Conservation (phyloP, 2,888 invertebrate genomes). For the Diplazon laetatorius region DNA sequence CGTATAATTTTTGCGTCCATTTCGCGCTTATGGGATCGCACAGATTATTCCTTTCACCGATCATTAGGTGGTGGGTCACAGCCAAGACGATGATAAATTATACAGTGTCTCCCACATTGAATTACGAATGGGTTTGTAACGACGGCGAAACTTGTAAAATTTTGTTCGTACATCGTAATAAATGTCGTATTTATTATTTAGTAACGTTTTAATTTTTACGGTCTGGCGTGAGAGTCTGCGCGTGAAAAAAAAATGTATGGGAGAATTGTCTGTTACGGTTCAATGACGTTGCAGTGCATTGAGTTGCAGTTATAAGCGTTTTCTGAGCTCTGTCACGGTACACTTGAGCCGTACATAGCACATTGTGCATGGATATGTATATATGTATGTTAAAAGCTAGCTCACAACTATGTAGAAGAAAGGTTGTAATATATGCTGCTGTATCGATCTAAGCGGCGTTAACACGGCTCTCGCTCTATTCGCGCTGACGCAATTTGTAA, state of each 20-base stretch:
- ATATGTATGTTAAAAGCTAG: conserved; percentile 25
- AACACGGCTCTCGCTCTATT: conserved; percentile 50
- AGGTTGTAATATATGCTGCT: background rate
- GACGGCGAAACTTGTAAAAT: conserved; percentile 8
- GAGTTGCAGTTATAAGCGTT: conserved; percentile 19
- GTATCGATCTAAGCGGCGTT: conserved; percentile 3
- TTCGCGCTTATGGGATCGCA: conserved; percentile 42
- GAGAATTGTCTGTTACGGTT: conserved; percentile 36
- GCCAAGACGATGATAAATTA: conserved; percentile 55
- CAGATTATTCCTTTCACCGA: conserved; percentile 62
- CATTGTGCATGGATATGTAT: conserved; percentile 13
- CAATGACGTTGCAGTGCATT: conserved; percentile 12
- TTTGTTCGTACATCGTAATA: background rate
- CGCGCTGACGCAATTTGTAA: conserved; percentile 36
- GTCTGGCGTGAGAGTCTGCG: background rate
- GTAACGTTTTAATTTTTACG: background rate
- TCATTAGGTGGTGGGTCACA: conserved; percentile 45
- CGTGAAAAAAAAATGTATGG: background rate
- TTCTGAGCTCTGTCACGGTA: conserved; percentile 47
- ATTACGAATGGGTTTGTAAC: background rate
- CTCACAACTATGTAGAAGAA: background rate
- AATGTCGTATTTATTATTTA: conserved; percentile 3
- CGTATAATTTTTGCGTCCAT: conserved; percentile 8
- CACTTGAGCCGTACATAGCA: conserved; percentile 45
- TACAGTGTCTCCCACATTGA: conserved; percentile 16